Base-by-base conservation (phyloP, 2,888 invertebrate species). In the Nowickia ferox region DNA sequence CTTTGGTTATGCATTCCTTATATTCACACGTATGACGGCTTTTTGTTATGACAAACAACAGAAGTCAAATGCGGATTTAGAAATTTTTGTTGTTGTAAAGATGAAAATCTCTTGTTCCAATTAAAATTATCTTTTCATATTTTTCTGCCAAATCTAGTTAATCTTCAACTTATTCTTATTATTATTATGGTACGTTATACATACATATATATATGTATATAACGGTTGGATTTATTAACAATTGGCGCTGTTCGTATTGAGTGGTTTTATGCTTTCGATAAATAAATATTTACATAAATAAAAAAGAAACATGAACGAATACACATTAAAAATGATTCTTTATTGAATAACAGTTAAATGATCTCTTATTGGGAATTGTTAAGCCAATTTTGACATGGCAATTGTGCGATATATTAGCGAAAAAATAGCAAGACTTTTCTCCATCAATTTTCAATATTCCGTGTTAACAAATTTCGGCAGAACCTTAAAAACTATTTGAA, bases 61-160 rank as follows among this genome's bases (percentile, higher is more conserved):
- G 63, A 74, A 85, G 75, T 85, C 40, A 78, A 82, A 82, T 59
- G 65, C 78, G 85, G 85, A 82, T 51, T 79, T 78, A 55, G 55
- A 65, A 46, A 55, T 57, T n/a, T 42, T 13, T 65, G 5, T 44
- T 22, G 51, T 17, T 59, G 19, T 44, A 69, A 68, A 51, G 53
- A 13, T 68, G 68, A 46, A 72, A 68, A 48, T 51, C 65, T 59
- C 75, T 78, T 78, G 75, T 82, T 85, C 78, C 85, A 85, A 79
- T 68, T 68, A 22, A 80, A 42, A 66, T 42, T 44, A 59, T 51
- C 9, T 51, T 40, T 69, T 69, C 51, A 68, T 40, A 68, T 57
- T 57, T 38, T 57, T 40, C 13, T 44, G 38, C 15, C 30, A 71
- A 57, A 71, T 79, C 65, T 40, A 55, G 65, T 72, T 74, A 66